phyloP scores from a whole-genome alignment of 53 echinoderm and acorn worm genomes.

The Hippasteria phrygiana region DNA sequence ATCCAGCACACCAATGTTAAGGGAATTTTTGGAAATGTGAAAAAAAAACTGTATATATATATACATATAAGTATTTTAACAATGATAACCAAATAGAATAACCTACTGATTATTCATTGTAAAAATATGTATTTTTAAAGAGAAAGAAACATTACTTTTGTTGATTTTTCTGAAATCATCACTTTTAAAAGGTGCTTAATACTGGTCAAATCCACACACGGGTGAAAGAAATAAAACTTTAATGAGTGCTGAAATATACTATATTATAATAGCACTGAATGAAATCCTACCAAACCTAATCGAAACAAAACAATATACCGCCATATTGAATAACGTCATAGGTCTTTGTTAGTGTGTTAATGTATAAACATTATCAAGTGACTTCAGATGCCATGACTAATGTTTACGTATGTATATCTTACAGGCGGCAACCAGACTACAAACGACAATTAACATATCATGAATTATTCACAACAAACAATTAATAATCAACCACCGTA shows the following conservation, averaged over 20 bases:
- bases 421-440: constrained; percentile 32
- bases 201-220: constrained; percentile 63
- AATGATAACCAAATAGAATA: constrained; percentile 11
- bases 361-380: constrained; percentile 11
- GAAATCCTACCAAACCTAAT: not conserved
- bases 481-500: constrained; percentile 41
- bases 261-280: not conserved
- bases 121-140: not conserved
- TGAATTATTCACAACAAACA: constrained; percentile 36
- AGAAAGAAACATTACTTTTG: not conserved
- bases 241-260: not conserved
- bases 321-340: not conserved
- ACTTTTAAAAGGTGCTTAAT: constrained; percentile 47
- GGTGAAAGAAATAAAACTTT: constrained; percentile 31
- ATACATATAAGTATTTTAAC: not conserved
- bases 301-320: constrained; percentile 13
- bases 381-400: not conserved
- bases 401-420: not conserved
- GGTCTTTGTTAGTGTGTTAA: not conserved
- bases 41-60: not conserved
- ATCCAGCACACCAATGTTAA: constrained; percentile 17
- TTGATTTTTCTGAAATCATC: constrained; percentile 13
- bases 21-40: constrained; percentile 36
- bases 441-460: constrained; percentile 5
- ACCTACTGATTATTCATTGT: constrained; percentile 19